Evolutionary conservation across 2,113 vertebrate genomes (phyloP), one percentile per base, ranked within the genome.

Genomic region (Phaethon lepturus): DNA sequence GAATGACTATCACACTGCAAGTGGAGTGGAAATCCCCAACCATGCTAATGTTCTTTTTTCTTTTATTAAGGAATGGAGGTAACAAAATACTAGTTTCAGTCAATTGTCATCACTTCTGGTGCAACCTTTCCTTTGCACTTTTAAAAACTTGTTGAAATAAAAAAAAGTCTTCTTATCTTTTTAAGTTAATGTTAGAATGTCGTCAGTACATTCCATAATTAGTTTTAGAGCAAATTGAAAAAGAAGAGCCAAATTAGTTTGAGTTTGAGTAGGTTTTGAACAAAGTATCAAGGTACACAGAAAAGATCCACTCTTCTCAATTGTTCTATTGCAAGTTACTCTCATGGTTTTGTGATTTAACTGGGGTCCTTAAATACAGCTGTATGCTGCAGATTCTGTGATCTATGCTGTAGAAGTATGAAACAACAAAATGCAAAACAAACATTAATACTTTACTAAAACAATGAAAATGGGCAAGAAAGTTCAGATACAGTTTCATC

Each of bases 11-110:
- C 99, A 99, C 91, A 97, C 98, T 83, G 96, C 95, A 16, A 98
- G 96, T 28, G 99, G 98, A 15, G 42, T 59, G 44, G 72, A 94
- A 95, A 97, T 98, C 63, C 93, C 96, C 85, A 59, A 93, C 55
- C 85, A 81, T 40, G 52, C 91, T 90, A 62, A 97, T 78, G 97
- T 40, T 75, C 96, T 53, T 88, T 85, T 68, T 71, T 86, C 96
- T 90, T 99, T 99, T 94, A 98, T 99, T 93, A 97, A 98, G 31
- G 96, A 98, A 60, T 99, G 99, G 99, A 99, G 99, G 99, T 99
- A 97, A 98, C 94, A 95, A 90, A 95, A 59, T 68, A 29, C 22
- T 78, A 59, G 35, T 88, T 94, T 81, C 63, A 73, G 20, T 75
- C 81, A 76, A 83, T 49, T 77, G 24, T 44, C 31, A 62, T 68